Percentiles rank a stretch among this genome's conserved stretches.
These are phyloP conservation scores for Hypena proboscidalis DNA, from an alignment of 2,888 invertebrate species.

Conservation along the genomic window DNA sequence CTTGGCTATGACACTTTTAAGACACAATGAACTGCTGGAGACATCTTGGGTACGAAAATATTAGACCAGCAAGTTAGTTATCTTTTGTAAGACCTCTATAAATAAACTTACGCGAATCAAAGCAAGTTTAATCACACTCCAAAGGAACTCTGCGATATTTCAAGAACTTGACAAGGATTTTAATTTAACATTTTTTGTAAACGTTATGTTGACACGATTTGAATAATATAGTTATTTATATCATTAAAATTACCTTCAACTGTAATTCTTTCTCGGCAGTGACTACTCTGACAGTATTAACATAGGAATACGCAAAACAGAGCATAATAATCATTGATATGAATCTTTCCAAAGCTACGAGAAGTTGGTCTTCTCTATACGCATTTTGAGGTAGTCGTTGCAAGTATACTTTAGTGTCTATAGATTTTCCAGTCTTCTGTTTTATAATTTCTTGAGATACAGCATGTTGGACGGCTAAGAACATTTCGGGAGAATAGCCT, in stretches of 20 bases:
- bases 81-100: no score
- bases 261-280: constrained; percentile 91
- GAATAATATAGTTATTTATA: no score
- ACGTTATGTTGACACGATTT: no score
- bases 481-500: constrained; percentile 79
- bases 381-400: constrained; percentile 90
- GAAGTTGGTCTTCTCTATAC: constrained; percentile 89
- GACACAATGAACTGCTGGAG: no score
- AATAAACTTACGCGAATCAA: no score
- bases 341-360: constrained; percentile 88
- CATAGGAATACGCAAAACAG: constrained; percentile 92
- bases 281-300: constrained; percentile 91
- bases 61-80: no score
- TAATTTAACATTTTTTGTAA: no score
- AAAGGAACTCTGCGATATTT: no score
- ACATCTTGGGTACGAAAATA: no score
- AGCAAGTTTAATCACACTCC: no score
- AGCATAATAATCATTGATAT: constrained; percentile 92
- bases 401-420: constrained; percentile 78
- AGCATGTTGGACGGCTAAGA: constrained; percentile 74
- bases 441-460: constrained; percentile 75
- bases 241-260: constrained; percentile 86
- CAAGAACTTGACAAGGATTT: no score
- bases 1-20: no score
- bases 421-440: constrained; percentile 62